These are phyloP conservation scores for Mythimna ferrago DNA, from an alignment of 2,888 invertebrate genomes.

Conservation along the genomic window DNA sequence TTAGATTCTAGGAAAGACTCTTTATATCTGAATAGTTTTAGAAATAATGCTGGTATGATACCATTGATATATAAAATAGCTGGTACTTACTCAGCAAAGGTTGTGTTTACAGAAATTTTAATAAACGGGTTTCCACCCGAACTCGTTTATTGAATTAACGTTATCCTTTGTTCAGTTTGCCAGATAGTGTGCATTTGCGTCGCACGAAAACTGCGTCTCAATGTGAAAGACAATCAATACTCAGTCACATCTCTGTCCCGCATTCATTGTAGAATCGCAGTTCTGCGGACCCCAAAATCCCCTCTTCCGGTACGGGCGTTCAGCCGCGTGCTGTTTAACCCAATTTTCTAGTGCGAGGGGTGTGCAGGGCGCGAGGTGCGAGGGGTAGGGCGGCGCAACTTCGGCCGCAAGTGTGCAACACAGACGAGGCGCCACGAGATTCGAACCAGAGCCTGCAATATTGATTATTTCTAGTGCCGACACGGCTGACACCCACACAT, in stretches of 20 bases:
- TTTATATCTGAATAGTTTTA: neutral
- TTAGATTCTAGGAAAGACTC: too few relatives aligned
- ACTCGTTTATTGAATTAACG: neutral
- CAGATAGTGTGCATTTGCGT: constrained; percentile 59
- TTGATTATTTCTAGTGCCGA: constrained; percentile 83
- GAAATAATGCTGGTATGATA: neutral
- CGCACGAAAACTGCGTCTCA: constrained; percentile 79
- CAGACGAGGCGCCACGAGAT: constrained; percentile 82
- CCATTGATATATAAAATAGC: too few relatives aligned
- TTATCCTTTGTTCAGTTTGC: constrained; percentile 20
- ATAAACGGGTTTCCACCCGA: constrained; percentile 6
- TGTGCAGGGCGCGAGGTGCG: constrained; percentile 80
- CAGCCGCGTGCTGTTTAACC: constrained; percentile 89
- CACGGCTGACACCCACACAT: constrained; percentile 61
- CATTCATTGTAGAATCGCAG: constrained; percentile 88
- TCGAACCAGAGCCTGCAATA: constrained; percentile 83
- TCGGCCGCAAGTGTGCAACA: constrained; percentile 86
- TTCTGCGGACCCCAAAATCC: constrained; percentile 86
- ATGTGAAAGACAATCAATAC: constrained; percentile 87
- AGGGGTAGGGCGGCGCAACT: constrained; percentile 79
- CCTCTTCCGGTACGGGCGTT: constrained; percentile 86
- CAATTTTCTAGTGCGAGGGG: constrained; percentile 89
- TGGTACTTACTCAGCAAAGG: neutral
- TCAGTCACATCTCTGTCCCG: constrained; percentile 88
- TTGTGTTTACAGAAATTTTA: constrained; percentile 2